A percentile compares a stretch with the other conserved stretches of the same genome.
Conservation (phyloP, 2,113 vertebrate genomes). For the Nycticorax nycticorax region DNA sequence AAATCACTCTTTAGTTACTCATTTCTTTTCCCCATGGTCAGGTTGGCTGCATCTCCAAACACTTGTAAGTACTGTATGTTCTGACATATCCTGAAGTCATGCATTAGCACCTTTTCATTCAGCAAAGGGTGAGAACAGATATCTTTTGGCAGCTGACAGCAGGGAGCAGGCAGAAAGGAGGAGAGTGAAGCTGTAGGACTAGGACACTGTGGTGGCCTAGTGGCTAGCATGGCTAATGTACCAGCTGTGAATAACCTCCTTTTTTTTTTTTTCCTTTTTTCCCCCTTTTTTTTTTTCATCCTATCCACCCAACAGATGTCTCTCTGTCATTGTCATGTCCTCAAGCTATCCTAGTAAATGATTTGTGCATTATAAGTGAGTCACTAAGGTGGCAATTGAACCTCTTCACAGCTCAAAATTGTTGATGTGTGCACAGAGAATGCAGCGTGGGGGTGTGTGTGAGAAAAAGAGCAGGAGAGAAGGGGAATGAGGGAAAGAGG, state of each 20-base stretch:
- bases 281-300: neutral
- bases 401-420: conserved; percentile 82
- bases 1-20: conserved; percentile 66
- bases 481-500: conserved; percentile 21
- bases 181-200: conserved; percentile 70
- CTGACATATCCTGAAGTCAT: conserved; percentile 92
- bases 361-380: conserved; percentile 77
- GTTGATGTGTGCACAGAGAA: conserved; percentile 73
- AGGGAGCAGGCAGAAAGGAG: conserved; percentile 74
- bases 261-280: neutral
- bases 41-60: conserved; percentile 80
- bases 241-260: conserved; percentile 76
- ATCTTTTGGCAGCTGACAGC: conserved; percentile 86
- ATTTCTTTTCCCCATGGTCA: conserved; percentile 76
- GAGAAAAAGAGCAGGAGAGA: conserved; percentile 12
- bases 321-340: conserved; percentile 81
- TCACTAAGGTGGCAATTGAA: conserved; percentile 79
- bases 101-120: conserved; percentile 91
- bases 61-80: conserved; percentile 86
- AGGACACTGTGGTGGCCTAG: conserved; percentile 77
- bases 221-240: conserved; percentile 78
- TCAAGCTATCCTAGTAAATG: conserved; percentile 78
- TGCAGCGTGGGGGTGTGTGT: neutral
- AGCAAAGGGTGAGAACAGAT: conserved; percentile 92
- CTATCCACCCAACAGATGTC: conserved; percentile 78